Evolutionary conservation across 2,888 invertebrate species (phyloP).

Genomic region (Drosophila aldrichi): DNA sequence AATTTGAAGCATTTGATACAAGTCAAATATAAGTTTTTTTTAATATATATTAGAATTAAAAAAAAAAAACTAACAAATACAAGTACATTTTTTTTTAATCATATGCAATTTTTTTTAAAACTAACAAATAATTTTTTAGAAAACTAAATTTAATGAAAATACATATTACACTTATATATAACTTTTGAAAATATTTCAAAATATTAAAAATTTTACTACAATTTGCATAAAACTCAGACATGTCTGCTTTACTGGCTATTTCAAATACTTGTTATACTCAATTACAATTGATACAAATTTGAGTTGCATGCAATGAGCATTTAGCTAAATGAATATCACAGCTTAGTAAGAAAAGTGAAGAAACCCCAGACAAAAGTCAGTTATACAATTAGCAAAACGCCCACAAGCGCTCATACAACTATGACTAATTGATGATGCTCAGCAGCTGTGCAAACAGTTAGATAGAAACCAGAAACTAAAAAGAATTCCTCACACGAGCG

Average conservation of each 20-base stretch:
- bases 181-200: too few species aligned
- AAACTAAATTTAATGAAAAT: too few species aligned
- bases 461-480: constrained; percentile 9
- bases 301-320: not conserved
- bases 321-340: constrained; percentile 7
- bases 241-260: not conserved
- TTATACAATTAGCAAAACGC: constrained; percentile 35
- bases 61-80: too few species aligned
- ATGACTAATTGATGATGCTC: constrained; percentile 57
- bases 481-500: constrained; percentile 54
- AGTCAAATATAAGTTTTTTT: too few species aligned
- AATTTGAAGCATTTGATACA: too few species aligned
- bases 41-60: too few species aligned
- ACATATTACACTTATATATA: too few species aligned
- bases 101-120: too few species aligned
- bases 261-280: not conserved
- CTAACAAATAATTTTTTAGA: too few species aligned
- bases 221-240: too few species aligned
- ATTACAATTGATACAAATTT: not conserved
- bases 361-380: constrained; percentile 2
- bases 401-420: constrained; percentile 19
- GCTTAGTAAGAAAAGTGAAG: not conserved
- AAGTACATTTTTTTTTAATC: too few species aligned
- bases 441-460: constrained; percentile 19
- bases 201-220: too few species aligned